These are phyloP conservation scores for Chrysolina americana DNA, from an alignment of 2,888 invertebrate genomes.

Conservation along the genomic window DNA sequence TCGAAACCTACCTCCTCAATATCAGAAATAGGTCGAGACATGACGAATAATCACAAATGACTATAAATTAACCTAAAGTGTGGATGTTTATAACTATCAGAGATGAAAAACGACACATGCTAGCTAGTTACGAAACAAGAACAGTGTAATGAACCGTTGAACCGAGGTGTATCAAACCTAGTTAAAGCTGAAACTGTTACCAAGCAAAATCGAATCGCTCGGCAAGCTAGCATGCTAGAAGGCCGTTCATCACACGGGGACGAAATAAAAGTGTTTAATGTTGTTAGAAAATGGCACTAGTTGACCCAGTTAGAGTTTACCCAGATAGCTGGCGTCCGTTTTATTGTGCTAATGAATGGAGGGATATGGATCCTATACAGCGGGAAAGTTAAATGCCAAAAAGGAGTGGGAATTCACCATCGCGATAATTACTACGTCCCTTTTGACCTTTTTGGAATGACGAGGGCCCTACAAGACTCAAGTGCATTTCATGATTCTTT, in stretches of 20 bases:
- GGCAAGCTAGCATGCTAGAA: slow-evolving; percentile 52
- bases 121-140: slow-evolving; percentile 26
- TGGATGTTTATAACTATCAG: slow-evolving; percentile 2
- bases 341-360: slow-evolving; percentile 44
- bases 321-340: slow-evolving; percentile 29
- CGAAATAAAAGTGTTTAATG: slow-evolving; percentile 55
- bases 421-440: slow-evolving; percentile 14
- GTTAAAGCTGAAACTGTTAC: slow-evolving; percentile 28
- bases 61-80: neutral
- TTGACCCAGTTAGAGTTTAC: slow-evolving; percentile 46
- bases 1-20: neutral
- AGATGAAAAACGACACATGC: slow-evolving; percentile 8
- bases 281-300: slow-evolving; percentile 49
- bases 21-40: slow-evolving; percentile 1
- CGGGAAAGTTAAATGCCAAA: slow-evolving; percentile 16
- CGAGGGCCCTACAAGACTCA: neutral
- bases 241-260: slow-evolving; percentile 50
- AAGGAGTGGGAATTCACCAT: slow-evolving; percentile 1
- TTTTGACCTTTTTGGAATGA: slow-evolving; percentile 5
- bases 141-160: slow-evolving; percentile 41
- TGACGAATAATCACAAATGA: slow-evolving; percentile 11
- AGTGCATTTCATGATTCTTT: neutral
- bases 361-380: slow-evolving; percentile 19
- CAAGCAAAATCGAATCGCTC: slow-evolving; percentile 43
- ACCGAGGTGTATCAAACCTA: slow-evolving; percentile 37